These are phyloP conservation scores for Varecia variegata DNA, from an alignment of 2,797 vertebrate species.

Conservation along the genomic window DNA sequence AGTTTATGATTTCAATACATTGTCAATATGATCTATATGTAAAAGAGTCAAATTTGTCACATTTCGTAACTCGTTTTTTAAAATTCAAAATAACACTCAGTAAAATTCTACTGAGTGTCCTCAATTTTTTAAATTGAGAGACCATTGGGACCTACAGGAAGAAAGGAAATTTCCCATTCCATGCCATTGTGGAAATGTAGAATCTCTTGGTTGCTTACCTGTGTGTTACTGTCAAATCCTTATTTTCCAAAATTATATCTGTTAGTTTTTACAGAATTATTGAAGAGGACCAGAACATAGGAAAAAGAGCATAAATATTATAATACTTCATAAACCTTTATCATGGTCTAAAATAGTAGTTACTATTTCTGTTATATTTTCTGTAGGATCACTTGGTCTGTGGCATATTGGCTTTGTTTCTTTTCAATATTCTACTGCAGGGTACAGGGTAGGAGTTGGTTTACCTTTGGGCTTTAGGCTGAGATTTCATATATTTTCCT, in stretches of 20 bases:
- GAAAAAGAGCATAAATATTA: background rate
- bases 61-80: conserved; percentile 19
- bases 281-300: background rate
- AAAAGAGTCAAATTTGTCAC: background rate
- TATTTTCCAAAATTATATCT: background rate
- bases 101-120: background rate
- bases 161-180: background rate
- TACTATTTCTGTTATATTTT: background rate
- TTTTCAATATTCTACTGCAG: background rate
- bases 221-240: background rate
- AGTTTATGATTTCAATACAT: conserved; percentile 17
- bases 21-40: background rate
- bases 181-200: background rate
- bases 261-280: conserved; percentile 34
- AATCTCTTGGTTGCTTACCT: background rate
- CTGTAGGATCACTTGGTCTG: background rate
- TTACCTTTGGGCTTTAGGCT: background rate
- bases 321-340: background rate
- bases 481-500: background rate
- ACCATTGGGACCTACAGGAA: background rate
- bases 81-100: conserved; percentile 26
- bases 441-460: background rate
- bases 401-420: background rate
- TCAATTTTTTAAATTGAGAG: background rate
- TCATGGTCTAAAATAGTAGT: background rate